Evolutionary conservation across 2,888 invertebrate genomes (phyloP).

Genomic region (Drosophila phalerata): DNA sequence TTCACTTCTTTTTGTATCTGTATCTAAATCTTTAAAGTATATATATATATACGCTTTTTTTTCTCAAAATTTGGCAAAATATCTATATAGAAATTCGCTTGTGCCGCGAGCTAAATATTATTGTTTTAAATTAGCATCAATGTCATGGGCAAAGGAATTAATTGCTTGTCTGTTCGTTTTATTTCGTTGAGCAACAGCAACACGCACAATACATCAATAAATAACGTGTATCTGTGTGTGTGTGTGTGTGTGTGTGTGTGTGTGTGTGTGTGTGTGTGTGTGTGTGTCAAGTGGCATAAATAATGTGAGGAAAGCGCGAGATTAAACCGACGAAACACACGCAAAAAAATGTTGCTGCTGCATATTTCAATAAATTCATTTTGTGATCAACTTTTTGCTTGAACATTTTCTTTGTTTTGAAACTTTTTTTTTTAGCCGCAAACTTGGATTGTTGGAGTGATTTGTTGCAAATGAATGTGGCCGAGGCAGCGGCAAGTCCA

Average conservation of each 20-base stretch:
- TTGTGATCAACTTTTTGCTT: constrained; percentile 8
- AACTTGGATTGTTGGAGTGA: constrained; percentile 85
- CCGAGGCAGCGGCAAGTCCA: constrained; percentile 62
- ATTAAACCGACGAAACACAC: constrained; percentile 12
- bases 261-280: constrained; percentile 1
- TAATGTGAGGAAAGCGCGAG: constrained; percentile 27
- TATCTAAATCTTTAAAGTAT: constrained; percentile 5
- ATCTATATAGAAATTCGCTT: neutral
- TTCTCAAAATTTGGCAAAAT: constrained; percentile 27
- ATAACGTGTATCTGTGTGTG: constrained; percentile 11
- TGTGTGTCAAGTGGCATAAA: constrained; percentile 20
- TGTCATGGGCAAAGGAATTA: constrained; percentile 75
- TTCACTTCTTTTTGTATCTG: constrained; percentile 2
- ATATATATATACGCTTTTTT: neutral
- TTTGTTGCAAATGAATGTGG: constrained; percentile 82
- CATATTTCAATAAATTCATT: constrained; percentile 26
- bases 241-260: neutral
- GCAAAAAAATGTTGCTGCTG: constrained; percentile 6
- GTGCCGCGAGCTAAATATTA: constrained; percentile 55
- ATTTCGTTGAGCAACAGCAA: constrained; percentile 16
- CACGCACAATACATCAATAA: constrained; percentile 33
- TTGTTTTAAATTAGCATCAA: constrained; percentile 77
- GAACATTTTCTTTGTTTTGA: neutral
- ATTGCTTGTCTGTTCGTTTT: constrained; percentile 54
- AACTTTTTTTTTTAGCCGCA: constrained; percentile 64